Conservation (phyloP, 1,140 invertebrate species). For the Drosophila kurseongensis region DNA sequence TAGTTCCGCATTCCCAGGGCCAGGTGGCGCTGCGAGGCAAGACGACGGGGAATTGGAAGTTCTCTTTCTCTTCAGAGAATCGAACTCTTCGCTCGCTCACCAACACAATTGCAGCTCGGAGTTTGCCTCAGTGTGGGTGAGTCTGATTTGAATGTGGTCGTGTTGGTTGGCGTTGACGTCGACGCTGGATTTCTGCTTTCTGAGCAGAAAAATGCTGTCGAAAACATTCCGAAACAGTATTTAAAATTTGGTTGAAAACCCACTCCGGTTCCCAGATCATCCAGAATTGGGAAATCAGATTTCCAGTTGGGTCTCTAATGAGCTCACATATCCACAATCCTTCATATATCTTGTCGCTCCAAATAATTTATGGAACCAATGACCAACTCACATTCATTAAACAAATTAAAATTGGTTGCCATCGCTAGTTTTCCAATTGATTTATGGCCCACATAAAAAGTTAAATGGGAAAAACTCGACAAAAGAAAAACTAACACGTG, state of each 20-base stretch:
- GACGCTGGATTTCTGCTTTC: slow-evolving; percentile 36
- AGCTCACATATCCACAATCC: not conserved
- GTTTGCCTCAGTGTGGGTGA: slow-evolving; percentile 52
- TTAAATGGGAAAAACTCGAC: slow-evolving; percentile 19
- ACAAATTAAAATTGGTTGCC: slow-evolving; percentile 39
- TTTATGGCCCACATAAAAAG: slow-evolving; percentile 58
- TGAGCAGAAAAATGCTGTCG: slow-evolving; percentile 59
- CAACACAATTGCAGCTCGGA: slow-evolving; percentile 36
- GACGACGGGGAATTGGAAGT: slow-evolving; percentile 8
- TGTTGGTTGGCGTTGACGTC: slow-evolving; percentile 48
- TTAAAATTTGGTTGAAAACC: slow-evolving; percentile 5
- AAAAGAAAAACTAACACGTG: slow-evolving; percentile 48
- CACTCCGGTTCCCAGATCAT: not conserved
- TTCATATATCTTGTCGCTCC: not conserved
- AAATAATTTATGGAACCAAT: slow-evolving; percentile 19
- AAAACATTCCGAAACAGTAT: slow-evolving; percentile 59
- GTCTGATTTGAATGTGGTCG: slow-evolving; percentile 70
- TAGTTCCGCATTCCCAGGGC: slow-evolving; percentile 18
- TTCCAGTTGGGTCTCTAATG: not conserved
- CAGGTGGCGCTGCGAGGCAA: slow-evolving; percentile 51
- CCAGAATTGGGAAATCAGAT: not conserved
- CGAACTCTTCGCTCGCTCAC: slow-evolving; percentile 39
- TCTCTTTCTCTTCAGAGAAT: slow-evolving; percentile 27
- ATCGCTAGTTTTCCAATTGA: slow-evolving; percentile 54
- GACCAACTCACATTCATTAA: slow-evolving; percentile 22